These are phyloP conservation scores for Caenorhabditis becei DNA, from an alignment of 2,888 invertebrate genomes.

Conservation along the genomic window DNA sequence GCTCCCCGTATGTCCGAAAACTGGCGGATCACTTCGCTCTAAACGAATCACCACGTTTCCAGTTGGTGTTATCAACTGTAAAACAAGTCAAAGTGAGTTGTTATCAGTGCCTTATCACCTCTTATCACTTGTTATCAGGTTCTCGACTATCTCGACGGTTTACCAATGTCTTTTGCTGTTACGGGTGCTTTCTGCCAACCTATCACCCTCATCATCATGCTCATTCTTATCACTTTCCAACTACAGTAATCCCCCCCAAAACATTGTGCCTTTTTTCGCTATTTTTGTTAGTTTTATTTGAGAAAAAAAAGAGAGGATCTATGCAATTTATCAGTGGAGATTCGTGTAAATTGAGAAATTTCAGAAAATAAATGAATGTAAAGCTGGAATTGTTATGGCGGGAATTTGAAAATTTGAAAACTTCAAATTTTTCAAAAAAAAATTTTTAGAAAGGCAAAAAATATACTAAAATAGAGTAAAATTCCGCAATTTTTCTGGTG, in stretches of 20 bases:
- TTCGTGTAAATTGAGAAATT: not conserved
- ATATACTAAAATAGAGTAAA: too few species aligned
- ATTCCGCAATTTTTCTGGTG: too few species aligned
- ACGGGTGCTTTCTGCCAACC: slow-evolving; percentile 15
- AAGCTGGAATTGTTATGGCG: too few species aligned
- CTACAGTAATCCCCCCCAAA: not conserved
- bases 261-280: not conserved
- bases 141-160: slow-evolving; percentile 66
- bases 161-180: slow-evolving; percentile 48
- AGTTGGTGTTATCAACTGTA: slow-evolving; percentile 78
- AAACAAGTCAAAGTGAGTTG: slow-evolving; percentile 72
- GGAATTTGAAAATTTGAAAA: too few species aligned
- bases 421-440: too few species aligned
- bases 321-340: not conserved
- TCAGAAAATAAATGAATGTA: not conserved
- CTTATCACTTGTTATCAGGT: slow-evolving; percentile 39
- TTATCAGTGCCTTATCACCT: slow-evolving; percentile 3
- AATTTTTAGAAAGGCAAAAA: too few species aligned
- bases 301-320: not conserved
- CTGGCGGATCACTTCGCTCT: slow-evolving; percentile 74
- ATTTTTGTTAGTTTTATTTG: not conserved
- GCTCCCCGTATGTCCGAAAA: slow-evolving; percentile 75
- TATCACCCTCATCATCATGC: slow-evolving; percentile 35
- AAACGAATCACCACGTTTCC: slow-evolving; percentile 76
- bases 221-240: slow-evolving; percentile 30